Base-by-base conservation (phyloP, 2,888 invertebrate genomes). In the Eudasyphora cyanicolor region DNA sequence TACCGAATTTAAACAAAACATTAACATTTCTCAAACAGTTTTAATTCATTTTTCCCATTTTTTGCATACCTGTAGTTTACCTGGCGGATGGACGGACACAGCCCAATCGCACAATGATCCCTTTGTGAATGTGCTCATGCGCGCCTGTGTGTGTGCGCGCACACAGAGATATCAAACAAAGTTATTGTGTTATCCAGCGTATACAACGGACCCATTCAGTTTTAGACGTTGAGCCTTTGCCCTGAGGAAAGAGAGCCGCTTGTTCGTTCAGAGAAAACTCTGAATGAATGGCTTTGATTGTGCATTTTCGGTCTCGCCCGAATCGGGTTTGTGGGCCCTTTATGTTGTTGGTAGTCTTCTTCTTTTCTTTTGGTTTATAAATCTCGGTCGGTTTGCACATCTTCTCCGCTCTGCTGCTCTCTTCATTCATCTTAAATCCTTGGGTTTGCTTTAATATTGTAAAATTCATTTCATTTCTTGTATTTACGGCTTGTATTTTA, bases 61-160 rank as follows among this genome's bases (percentile, higher is more conserved):
- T 75, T 78, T 78, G 67, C 51, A 67, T 83, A 75, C 80, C 77
- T 84, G 77, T 8, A 71, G 70, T 75, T 75, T 84, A 81, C 77
- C 81, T 84, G 84, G 1, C 57, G 17, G 35, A 24, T n/a, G 24
- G 24, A 29, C 60, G 12, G 3, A 60, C 60, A 24, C 12, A 19
- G 17, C 7, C 35, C 32, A 32, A 27, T 19, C 35, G 19, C 27
- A 57, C 64, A 64, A 64, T 62, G 62, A 35, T 29, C 38, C 4
- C 67, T 24, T 42, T 67, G 64, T 17, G 27, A 12, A 29, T 2
- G 14, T 62, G 17, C 62, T 14, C 35, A 17, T 29, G 27, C 14
- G 38, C 6, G 17, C 29, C 17, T 64, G 42, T 42, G 67, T 67
- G 42, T 67, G 64, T 38, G 64, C 12, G n/a, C n/a, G n/a, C n/a